These are phyloP conservation scores for Entomyzon cyanotis DNA, from an alignment of 2,113 vertebrate genomes.

Conservation along the genomic window DNA sequence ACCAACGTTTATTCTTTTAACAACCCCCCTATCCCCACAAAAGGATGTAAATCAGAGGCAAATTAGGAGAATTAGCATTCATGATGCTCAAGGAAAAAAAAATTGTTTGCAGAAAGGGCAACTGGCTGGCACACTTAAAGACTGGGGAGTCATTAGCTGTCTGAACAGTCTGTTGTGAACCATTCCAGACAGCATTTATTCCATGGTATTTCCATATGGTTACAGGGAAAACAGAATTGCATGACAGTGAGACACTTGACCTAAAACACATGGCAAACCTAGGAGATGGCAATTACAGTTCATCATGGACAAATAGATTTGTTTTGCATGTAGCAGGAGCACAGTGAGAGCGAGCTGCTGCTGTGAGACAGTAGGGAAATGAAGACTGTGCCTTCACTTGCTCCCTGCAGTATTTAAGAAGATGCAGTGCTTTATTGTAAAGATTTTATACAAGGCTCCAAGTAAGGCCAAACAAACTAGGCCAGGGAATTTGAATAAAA, in stretches of 20 bases:
- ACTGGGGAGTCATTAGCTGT: slow-evolving; percentile 62
- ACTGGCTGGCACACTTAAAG: slow-evolving; percentile 10
- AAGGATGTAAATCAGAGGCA: neutral
- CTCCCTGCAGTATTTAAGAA: neutral
- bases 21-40: neutral
- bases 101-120: slow-evolving; percentile 4
- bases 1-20: neutral
- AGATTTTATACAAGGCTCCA: neutral
- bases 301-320: neutral
- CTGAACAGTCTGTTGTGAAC: slow-evolving; percentile 49
- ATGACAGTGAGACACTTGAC: slow-evolving; percentile 28
- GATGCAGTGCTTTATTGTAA: neutral
- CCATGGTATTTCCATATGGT: slow-evolving; percentile 60
- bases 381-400: neutral
- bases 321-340: neutral
- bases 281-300: neutral
- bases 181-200: slow-evolving; percentile 58
- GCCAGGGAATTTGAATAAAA: neutral
- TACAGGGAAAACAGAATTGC: slow-evolving; percentile 49
- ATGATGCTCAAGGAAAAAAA: slow-evolving; percentile 19
- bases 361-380: neutral
- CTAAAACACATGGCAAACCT: slow-evolving; percentile 22
- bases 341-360: neutral
- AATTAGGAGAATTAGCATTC: neutral
- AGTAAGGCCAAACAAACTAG: neutral